Evolutionary conservation across 2,888 invertebrate species (phyloP).

Genomic region (Byasa hedistus): DNA sequence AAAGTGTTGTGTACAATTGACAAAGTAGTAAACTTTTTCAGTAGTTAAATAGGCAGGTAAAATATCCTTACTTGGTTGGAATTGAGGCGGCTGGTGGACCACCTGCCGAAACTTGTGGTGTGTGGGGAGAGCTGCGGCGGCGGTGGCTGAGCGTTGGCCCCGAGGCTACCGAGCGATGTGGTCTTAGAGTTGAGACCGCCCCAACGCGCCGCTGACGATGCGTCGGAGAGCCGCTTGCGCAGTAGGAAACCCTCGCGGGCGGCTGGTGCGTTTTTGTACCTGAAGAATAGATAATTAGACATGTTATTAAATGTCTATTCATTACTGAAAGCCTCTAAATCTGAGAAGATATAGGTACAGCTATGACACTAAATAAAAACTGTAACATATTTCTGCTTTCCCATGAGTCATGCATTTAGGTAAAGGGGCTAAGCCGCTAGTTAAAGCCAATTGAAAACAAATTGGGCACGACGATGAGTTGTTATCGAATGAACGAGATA

Average conservation of each 20-base stretch:
- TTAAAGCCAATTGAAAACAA: slow-evolving; percentile 10
- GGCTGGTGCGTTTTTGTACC: slow-evolving; percentile 84
- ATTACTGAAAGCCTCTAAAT: too few species aligned
- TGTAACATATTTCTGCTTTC: not conserved
- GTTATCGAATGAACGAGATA: slow-evolving; percentile 10
- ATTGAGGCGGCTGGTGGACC: slow-evolving; percentile 88
- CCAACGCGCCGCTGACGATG: slow-evolving; percentile 80
- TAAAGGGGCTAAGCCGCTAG: not conserved
- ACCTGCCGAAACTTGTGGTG: slow-evolving; percentile 81
- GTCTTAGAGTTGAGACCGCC: slow-evolving; percentile 90
- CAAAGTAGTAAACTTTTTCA: too few species aligned
- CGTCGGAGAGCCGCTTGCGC: slow-evolving; percentile 88
- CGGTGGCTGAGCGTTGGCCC: slow-evolving; percentile 79
- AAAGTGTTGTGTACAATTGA: too few species aligned
- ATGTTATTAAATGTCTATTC: too few species aligned
- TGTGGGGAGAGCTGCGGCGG: slow-evolving; percentile 73
- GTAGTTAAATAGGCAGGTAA: not conserved
- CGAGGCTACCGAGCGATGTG: slow-evolving; percentile 89
- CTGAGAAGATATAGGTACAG: too few species aligned
- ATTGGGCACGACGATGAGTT: slow-evolving; percentile 6
- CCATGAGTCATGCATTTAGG: not conserved
- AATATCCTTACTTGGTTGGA: slow-evolving; percentile 78
- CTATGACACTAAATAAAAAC: not conserved
- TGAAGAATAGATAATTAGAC: slow-evolving; percentile 35
- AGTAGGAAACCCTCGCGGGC: slow-evolving; percentile 90